Evolutionary conservation across 2,888 invertebrate genomes (phyloP).

Genomic region (Drosophila bunnanda): DNA sequence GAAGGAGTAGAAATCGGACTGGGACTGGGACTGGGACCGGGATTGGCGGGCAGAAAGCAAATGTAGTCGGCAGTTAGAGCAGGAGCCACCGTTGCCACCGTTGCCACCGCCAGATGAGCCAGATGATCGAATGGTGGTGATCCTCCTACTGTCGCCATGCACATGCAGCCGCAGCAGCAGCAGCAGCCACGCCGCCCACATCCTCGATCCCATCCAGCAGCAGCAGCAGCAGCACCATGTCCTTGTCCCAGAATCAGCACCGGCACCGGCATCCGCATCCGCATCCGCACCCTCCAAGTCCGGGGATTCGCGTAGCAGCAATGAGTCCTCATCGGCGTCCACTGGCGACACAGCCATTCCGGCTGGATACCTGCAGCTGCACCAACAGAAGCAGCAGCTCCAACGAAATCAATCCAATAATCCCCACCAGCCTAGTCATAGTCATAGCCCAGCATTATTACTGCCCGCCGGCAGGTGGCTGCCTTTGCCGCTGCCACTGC

Average conservation of each 20-base stretch:
- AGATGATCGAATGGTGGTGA: slow-evolving; percentile 86
- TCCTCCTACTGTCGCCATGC: slow-evolving; percentile 85
- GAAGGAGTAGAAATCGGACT: slow-evolving; percentile 22
- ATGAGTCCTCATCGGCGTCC: slow-evolving; percentile 81
- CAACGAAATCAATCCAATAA: slow-evolving; percentile 24
- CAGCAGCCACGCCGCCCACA: slow-evolving; percentile 57
- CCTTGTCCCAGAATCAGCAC: no score
- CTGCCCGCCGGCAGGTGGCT: slow-evolving; percentile 12
- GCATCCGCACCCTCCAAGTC: slow-evolving; percentile 11
- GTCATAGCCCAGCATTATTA: slow-evolving; percentile 52
- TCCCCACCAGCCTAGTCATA: slow-evolving; percentile 68
- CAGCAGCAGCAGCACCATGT: slow-evolving; percentile 30
- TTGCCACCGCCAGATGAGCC: slow-evolving; percentile 64
- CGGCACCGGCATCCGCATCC: slow-evolving; percentile 35
- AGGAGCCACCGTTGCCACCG: slow-evolving; percentile 23
- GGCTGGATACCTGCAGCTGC: slow-evolving; percentile 58
- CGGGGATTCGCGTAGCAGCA: slow-evolving; percentile 53
- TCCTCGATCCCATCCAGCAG: slow-evolving; percentile 29
- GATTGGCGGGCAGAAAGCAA: slow-evolving; percentile 37
- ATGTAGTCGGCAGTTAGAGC: slow-evolving; percentile 60
- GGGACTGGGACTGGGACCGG: slow-evolving; percentile 29
- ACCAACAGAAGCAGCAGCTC: slow-evolving; percentile 40
- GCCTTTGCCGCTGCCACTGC: slow-evolving; percentile 16
- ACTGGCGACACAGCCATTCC: slow-evolving; percentile 84
- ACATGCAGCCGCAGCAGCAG: slow-evolving; percentile 74